Conservation (phyloP, 2,888 invertebrate species). For the Syrphus vitripennis region DNA sequence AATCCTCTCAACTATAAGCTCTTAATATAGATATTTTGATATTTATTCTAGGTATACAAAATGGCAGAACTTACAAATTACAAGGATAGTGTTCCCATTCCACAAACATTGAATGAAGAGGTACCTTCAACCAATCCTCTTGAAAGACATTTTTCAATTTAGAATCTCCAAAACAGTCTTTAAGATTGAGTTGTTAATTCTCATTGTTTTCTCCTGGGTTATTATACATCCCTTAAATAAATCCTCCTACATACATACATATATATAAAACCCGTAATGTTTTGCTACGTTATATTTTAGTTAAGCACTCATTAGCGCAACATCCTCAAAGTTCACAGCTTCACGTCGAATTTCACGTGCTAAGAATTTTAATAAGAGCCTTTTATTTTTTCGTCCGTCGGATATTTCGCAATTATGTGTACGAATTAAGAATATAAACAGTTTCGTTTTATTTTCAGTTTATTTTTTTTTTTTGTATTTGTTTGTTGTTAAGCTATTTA, state of each 20-base stretch:
- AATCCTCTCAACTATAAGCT: not conserved
- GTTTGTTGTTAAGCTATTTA: too few species aligned
- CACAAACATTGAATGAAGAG: not conserved
- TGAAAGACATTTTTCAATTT: not conserved
- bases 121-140: not conserved
- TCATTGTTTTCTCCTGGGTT: not conserved
- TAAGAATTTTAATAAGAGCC: not conserved
- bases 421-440: not conserved
- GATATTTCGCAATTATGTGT: conserved; percentile 1
- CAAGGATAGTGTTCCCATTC: not conserved
- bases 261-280: not conserved
- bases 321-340: not conserved
- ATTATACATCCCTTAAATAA: not conserved
- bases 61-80: not conserved
- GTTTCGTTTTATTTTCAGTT: not conserved
- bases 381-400: not conserved
- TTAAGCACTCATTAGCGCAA: conserved; percentile 4
- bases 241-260: not conserved
- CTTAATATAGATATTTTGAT: not conserved
- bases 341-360: not conserved
- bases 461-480: too few species aligned
- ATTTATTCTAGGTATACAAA: not conserved
- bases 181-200: not conserved
- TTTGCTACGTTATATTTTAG: not conserved
- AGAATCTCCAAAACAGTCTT: not conserved